phyloP scores from a whole-genome alignment of 2,888 invertebrate genomes.

The Spisula subtruncata region DNA sequence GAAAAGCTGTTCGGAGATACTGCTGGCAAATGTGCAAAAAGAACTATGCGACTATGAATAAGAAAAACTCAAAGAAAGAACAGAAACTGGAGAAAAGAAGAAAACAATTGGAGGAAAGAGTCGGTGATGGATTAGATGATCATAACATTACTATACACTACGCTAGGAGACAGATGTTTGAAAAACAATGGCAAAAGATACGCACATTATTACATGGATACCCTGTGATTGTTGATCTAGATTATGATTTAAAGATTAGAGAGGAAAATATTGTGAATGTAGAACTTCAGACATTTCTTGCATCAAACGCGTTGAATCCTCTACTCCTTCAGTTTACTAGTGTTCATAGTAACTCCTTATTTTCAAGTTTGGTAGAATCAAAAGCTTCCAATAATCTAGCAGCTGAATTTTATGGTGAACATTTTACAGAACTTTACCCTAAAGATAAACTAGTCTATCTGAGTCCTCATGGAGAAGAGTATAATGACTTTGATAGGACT shows the following conservation, averaged over 20 bases:
- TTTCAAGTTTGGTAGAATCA: neutral
- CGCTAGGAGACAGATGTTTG: neutral
- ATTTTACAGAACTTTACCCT: conserved; percentile 21
- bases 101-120: neutral
- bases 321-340: neutral
- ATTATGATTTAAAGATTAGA: neutral
- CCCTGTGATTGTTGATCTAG: neutral
- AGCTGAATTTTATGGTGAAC: neutral
- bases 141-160: neutral
- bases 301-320: neutral
- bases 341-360: neutral
- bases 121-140: neutral
- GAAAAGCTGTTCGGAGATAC: neutral
- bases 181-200: neutral
- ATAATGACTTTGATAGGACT: neutral
- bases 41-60: neutral
- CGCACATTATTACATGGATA: neutral
- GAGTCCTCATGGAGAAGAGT: neutral
- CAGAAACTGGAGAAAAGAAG: neutral
- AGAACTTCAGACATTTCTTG: neutral
- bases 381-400: neutral
- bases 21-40: neutral
- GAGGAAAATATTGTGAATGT: neutral
- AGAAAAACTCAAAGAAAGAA: neutral
- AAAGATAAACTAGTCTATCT: conserved; percentile 25